These are phyloP conservation scores for Drosophila pectinifera DNA, from an alignment of 1,140 invertebrate species.

Conservation along the genomic window DNA sequence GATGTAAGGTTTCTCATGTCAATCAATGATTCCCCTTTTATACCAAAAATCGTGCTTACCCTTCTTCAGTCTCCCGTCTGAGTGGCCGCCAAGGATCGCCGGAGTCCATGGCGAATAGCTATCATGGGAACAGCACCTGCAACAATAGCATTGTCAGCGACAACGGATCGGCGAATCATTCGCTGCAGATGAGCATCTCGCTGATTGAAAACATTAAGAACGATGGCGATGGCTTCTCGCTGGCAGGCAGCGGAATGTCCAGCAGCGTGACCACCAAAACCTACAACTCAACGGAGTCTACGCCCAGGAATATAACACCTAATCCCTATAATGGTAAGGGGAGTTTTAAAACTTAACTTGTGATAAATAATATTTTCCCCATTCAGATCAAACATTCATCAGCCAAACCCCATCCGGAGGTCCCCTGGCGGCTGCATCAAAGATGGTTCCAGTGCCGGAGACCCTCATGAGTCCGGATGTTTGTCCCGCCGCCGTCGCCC, in stretches of 20 bases:
- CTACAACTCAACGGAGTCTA: constrained; percentile 81
- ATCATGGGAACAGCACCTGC: constrained; percentile 86
- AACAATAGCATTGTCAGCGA: constrained; percentile 67
- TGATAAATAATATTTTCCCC: neutral
- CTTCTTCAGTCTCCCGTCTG: constrained; percentile 83
- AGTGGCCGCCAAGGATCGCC: constrained; percentile 88
- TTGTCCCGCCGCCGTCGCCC: constrained; percentile 85
- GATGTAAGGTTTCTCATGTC: constrained; percentile 52
- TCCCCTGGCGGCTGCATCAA: constrained; percentile 91
- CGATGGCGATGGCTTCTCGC: constrained; percentile 85
- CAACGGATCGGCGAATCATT: constrained; percentile 80
- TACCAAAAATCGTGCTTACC: constrained; percentile 13
- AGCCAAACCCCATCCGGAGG: constrained; percentile 64
- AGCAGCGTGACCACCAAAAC: constrained; percentile 78
- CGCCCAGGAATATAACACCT: constrained; percentile 78
- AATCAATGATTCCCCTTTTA: neutral
- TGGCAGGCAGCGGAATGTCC: constrained; percentile 84
- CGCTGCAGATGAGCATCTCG: constrained; percentile 86
- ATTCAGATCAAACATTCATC: constrained; percentile 61
- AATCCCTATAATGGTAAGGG: constrained; percentile 81
- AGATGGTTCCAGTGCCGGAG: constrained; percentile 94
- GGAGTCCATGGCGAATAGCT: constrained; percentile 90
- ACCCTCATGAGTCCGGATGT: constrained; percentile 94
- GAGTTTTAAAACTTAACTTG: neutral
- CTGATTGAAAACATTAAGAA: constrained; percentile 84